Conservation (phyloP, 1,140 invertebrate genomes). For the Akabosia matsudoensis region DNA sequence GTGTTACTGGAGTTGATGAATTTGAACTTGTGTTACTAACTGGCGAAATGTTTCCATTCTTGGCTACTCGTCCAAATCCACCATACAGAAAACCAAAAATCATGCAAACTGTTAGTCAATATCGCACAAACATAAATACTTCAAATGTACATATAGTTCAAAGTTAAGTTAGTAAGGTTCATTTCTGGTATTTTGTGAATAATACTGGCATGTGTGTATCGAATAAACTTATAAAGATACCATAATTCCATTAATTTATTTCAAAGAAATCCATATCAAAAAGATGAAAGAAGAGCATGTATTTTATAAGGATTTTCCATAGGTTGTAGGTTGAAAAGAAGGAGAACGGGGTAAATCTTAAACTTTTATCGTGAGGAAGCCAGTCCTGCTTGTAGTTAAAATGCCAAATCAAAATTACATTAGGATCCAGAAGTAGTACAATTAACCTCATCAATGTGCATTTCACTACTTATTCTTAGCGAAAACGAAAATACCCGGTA, state of each 20-base stretch:
- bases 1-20: conserved; percentile 10
- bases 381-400: neutral
- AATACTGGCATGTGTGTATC: no score
- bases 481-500: no score
- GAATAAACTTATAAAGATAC: no score
- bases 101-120: conserved; percentile 3
- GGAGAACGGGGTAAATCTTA: neutral
- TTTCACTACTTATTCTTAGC: no score
- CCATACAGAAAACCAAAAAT: neutral
- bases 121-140: neutral
- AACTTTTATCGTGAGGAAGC: neutral
- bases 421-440: conserved; percentile 19
- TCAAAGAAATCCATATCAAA: no score
- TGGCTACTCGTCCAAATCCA: neutral
- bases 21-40: conserved; percentile 11
- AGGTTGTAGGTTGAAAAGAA: neutral
- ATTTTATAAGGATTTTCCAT: neutral
- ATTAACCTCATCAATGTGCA: no score
- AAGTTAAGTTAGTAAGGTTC: no score
- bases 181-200: no score
- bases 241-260: no score
- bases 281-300: no score
- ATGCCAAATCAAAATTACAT: conserved; percentile 24
- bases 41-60: conserved; percentile 7
- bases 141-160: no score